Base-by-base conservation (phyloP, 1,140 invertebrate species). In the Drosophila elegans region DNA sequence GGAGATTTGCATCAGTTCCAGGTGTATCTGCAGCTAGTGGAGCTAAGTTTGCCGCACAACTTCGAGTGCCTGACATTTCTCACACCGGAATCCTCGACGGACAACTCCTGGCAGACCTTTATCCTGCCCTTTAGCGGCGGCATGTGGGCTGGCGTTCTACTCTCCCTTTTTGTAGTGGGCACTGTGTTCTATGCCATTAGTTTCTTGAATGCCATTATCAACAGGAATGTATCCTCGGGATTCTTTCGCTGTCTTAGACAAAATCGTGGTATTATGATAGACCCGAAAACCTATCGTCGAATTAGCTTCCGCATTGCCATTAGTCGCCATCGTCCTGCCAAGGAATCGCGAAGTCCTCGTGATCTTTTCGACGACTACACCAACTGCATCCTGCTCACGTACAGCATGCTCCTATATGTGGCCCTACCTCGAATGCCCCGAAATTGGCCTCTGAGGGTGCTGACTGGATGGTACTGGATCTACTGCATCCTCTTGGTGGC, bases 391-490 rank as follows among this genome's bases (percentile, higher is more conserved):
- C 92, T 97, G 6, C 96, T 97, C 66, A 96, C 96, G 0, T 97
- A 95, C 73, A 95, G 96, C 59, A 97, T 97, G 96, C 91, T 97
- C 21, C 91, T 97, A 1, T 94, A 96, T 74, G 95, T 97, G 16
- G 96, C 96, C 0, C 74, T 97, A 45, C 96, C 96, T 0, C 94
- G 94, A 78, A 92, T 97, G 63, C 96, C 96, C 0, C 93, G 93
- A 9, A 95, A 95, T 27, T 97, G 96, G 96, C 95, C 96, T 0
- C 92, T 97, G 41, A 93, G 96, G 38, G 91, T 97, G 12, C 93
- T 97, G 10, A 96, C 96, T 16, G 96, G 96, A 2, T 97, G 96
- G 95, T 97, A 97, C 92, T 97, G 96, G 96, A 85, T 97, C 0
- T 97, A 97, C 80, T 96, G 95, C 79, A 95, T 97, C 55, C 93